These are phyloP conservation scores for Leptocoma aspasia DNA, from an alignment of 2,113 vertebrate species.

Conservation along the genomic window DNA sequence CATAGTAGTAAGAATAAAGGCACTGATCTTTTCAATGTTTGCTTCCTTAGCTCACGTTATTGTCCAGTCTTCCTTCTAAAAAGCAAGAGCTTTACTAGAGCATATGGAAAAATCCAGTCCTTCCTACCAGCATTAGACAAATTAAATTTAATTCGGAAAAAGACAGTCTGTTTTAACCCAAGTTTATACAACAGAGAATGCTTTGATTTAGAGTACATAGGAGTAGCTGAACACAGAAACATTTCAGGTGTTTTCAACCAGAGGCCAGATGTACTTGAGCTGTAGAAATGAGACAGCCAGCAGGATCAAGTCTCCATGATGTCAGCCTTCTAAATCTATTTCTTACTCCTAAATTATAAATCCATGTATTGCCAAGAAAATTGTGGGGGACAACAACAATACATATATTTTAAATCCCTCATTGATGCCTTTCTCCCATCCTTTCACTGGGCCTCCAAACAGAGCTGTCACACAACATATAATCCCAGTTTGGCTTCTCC, in stretches of 20 bases:
- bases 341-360: constrained; percentile 54
- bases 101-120: constrained; percentile 64
- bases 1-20: constrained; percentile 66
- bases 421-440: constrained; percentile 63
- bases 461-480: constrained; percentile 67
- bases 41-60: constrained; percentile 51
- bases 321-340: constrained; percentile 5
- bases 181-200: constrained; percentile 49
- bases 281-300: constrained; percentile 56
- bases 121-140: constrained; percentile 55
- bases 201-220: constrained; percentile 49
- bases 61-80: constrained; percentile 67
- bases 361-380: constrained; percentile 50
- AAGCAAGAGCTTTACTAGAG: constrained; percentile 47
- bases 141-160: constrained; percentile 48
- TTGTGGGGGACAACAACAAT: constrained; percentile 13
- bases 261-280: constrained; percentile 50
- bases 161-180: constrained; percentile 51
- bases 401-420: constrained; percentile 47
- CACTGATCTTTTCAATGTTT: constrained; percentile 50
- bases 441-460: constrained; percentile 69
- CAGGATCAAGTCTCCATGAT: constrained; percentile 42
- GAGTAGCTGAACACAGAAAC: constrained; percentile 48
- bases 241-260: constrained; percentile 64
- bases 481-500: constrained; percentile 69